Base-by-base conservation (phyloP, 2,888 invertebrate species). In the Cheilosia vernalis region DNA sequence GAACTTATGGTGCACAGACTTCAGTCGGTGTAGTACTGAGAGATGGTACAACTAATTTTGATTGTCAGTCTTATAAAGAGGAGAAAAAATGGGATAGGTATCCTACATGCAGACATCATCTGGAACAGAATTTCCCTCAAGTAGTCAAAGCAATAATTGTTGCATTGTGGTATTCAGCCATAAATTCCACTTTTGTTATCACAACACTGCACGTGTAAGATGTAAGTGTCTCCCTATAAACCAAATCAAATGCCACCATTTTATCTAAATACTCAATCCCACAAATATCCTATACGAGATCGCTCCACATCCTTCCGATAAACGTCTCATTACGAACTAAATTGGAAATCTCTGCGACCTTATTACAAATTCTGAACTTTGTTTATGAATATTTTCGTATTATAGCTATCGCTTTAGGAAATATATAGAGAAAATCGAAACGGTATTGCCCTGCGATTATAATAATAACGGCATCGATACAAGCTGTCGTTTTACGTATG, bases 291-390 rank as follows among this genome's bases (percentile, higher is more conserved):
- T n/a, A 37, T 61, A 30, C 33, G 17, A 55, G 17, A 17, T 17
- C 19, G 51, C 6, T 5, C 21, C 51, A 19, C 24, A 70, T 51
- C 27, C 33, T 60, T 70, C 49, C 49, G 53, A 72, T 61, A 61
- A 72, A 61, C 51, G 27, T 51, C 61, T 53, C 53, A 53, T 61
- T 53, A 72, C 30, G 19, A 72, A 61, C 60, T 19, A 51, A 60
- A 72, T 72, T 72, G 61, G 61, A 61, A 72, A 72, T 40, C 40
- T 61, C 61, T 17, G 40, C 24, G n/a, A 10, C 21, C 21, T 61
- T 51, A 40, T 60, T 53, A 53, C 19, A 21, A 42, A 53, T 61
- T 53, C 53, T n/a, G 19, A 61, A 10, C n/a, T 42, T 42, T 61
- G 19, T 53, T 53, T 19, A 19, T 30, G 58, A 37, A 37, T 58